These are phyloP conservation scores for Camponotus fellah DNA, from an alignment of 2,888 invertebrate species.

Conservation along the genomic window DNA sequence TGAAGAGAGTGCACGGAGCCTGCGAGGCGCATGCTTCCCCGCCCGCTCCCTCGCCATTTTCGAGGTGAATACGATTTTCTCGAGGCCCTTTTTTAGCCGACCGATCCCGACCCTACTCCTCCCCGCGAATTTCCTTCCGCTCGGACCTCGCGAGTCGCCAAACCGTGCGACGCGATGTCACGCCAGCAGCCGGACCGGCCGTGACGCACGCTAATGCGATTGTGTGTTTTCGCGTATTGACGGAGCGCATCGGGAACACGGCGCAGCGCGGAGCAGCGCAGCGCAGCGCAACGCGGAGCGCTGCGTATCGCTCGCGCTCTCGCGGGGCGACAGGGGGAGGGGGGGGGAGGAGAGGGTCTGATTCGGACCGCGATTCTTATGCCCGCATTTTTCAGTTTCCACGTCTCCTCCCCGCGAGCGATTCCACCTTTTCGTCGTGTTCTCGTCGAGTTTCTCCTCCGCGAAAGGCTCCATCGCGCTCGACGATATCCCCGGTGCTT, in stretches of 20 bases:
- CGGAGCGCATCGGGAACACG: neutral
- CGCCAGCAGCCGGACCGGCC: slow-evolving; percentile 9
- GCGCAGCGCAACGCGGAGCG: neutral
- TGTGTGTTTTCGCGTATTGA: slow-evolving; percentile 23
- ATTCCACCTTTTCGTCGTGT: neutral
- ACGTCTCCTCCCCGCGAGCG: slow-evolving; percentile 57
- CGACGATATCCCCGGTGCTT: neutral
- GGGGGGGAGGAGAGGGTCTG: slow-evolving; percentile 39
- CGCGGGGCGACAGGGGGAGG: neutral
- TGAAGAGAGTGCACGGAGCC: slow-evolving; percentile 70
- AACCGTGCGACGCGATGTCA: slow-evolving; percentile 25
- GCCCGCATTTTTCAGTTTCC: slow-evolving; percentile 76
- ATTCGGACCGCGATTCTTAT: slow-evolving; percentile 78
- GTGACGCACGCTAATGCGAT: slow-evolving; percentile 2
- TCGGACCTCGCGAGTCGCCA: neutral
- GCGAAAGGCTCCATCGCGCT: neutral
- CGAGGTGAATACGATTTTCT: slow-evolving; percentile 84
- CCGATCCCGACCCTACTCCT: slow-evolving; percentile 4
- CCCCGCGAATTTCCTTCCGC: slow-evolving; percentile 1
- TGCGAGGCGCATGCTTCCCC: slow-evolving; percentile 78
- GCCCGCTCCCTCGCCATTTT: slow-evolving; percentile 84
- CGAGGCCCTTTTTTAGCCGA: slow-evolving; percentile 62
- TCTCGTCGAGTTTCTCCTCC: no score
- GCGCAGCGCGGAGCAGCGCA: neutral
- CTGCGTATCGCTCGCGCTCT: neutral